Evolutionary conservation across 2,113 vertebrate genomes (phyloP), one percentile per base, ranked within the genome.

Genomic region (Brachionichthys hirsutus): DNA sequence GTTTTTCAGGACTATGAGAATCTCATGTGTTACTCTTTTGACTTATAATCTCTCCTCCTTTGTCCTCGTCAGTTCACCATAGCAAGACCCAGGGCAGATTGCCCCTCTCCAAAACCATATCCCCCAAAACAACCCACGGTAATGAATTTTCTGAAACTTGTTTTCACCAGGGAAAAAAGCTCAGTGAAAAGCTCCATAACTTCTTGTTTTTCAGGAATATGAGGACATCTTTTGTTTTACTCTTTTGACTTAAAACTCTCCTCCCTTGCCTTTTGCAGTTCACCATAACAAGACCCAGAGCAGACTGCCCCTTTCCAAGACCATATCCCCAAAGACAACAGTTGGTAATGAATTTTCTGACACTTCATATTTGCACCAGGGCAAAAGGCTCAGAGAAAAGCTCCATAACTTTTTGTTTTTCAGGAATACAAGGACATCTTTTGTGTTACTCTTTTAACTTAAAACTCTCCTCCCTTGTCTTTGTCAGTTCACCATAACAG

Each of bases 321-420:
- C 53, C 17, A 62, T 67, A 75, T 48, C 24, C 56, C 30, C 74
- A 70, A 85, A 78, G 63, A 77, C 70, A 60, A 84, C 86, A 78
- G 51, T 78, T 68, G 90, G 90, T 92, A 90, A 91, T 80, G 35
- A 61, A 62, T 61, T 77, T 81, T 77, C 42, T 81, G 73, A n/a
- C n/a, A n/a, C n/a, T n/a, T n/a, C n/a, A n/a, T n/a, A n/a, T n/a
- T n/a, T 30, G 4, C 24, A 30, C 24, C 24, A 30, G 24, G 24
- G 24, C 24, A 30, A 30, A 30, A 30, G 8, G 24, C 24, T 30
- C 24, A 30, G 8, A 6, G 24, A 30, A 30, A 30, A 30, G 8
- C 24, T 30, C 24, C 15, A 62, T 8, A 12, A 2, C 14, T 3
- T n/a, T 35, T 18, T 64, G 49, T 45, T 62, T 80, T 74, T 30